phyloP scores from a whole-genome alignment of 1,140 invertebrate species.

The Dreissena rostriformis region DNA sequence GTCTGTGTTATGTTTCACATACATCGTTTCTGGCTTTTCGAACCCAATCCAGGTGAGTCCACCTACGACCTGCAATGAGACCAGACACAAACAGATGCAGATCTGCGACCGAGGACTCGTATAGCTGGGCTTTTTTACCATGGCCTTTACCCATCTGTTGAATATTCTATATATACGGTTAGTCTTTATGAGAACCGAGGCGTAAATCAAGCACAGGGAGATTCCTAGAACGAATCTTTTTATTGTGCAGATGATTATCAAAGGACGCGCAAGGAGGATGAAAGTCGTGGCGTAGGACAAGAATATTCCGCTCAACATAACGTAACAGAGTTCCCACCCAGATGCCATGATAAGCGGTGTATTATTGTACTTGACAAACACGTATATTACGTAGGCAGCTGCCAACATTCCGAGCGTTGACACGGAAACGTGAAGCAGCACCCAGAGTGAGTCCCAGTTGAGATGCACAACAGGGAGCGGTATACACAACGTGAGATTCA shows the following conservation, averaged over 20 bases:
- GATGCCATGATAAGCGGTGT: conserved; percentile 81
- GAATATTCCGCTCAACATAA: conserved; percentile 80
- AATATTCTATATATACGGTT: conserved; percentile 89
- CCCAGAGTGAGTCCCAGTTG: conserved; percentile 84
- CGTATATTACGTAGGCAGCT: conserved; percentile 73
- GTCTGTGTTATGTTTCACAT: conserved; percentile 71
- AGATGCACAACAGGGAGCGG: conserved; percentile 83
- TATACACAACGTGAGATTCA: conserved; percentile 75
- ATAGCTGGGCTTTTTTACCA: conserved; percentile 94
- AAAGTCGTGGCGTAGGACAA: conserved; percentile 78
- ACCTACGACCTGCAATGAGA: conserved; percentile 82
- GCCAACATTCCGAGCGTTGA: conserved; percentile 82
- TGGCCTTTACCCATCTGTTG: conserved; percentile 88
- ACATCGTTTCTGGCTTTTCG: conserved; percentile 82
- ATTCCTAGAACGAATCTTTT: conserved; percentile 86
- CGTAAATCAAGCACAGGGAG: conserved; percentile 88
- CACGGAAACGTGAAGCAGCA: conserved; percentile 84
- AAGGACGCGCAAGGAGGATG: conserved; percentile 82
- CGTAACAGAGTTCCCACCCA: conserved; percentile 80
- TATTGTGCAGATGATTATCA: conserved; percentile 84
- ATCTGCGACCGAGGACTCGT: conserved; percentile 97
- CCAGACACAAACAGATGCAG: conserved; percentile 91
- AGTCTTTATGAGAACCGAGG: conserved; percentile 89
- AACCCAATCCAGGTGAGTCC: conserved; percentile 84
- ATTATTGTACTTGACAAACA: conserved; percentile 77